Evolutionary conservation across 2,797 vertebrate species (phyloP).

Genomic region (Nannoperca australis): DNA sequence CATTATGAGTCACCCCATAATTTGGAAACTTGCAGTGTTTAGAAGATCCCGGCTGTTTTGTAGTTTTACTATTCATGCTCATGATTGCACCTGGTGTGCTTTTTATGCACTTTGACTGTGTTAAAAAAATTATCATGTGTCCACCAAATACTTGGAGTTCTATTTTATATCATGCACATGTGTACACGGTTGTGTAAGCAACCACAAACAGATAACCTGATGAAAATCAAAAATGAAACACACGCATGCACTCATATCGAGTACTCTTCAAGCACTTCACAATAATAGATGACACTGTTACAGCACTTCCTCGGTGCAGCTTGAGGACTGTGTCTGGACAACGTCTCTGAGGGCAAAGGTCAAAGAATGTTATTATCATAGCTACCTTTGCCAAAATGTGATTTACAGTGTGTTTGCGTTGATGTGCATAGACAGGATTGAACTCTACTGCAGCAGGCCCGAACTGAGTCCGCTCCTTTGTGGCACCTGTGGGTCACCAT

Average conservation of each 20-base stretch:
- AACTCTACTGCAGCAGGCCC: constrained; percentile 24
- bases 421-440: constrained; percentile 42
- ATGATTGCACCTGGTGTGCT: constrained; percentile 12
- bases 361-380: constrained; percentile 60
- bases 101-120: constrained; percentile 28
- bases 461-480: background rate
- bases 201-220: constrained; percentile 29
- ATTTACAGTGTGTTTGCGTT: constrained; percentile 50
- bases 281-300: constrained; percentile 59
- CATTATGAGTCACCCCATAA: constrained; percentile 61
- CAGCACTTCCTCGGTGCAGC: constrained; percentile 57
- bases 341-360: constrained; percentile 54
- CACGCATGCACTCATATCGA: constrained; percentile 14
- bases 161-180: constrained; percentile 31
- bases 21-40: constrained; percentile 46
- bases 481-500: background rate
- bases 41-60: constrained; percentile 37
- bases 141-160: constrained; percentile 8
- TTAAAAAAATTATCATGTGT: constrained; percentile 40
- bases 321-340: constrained; percentile 65
- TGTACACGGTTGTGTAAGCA: constrained; percentile 33
- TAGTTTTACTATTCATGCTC: constrained; percentile 2
- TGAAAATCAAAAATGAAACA: constrained; percentile 15
- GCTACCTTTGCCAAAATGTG: constrained; percentile 55
- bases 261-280: constrained; percentile 45